Conservation (phyloP, 2,797 vertebrate genomes). For the Tympanoctomys barrerae region DNA sequence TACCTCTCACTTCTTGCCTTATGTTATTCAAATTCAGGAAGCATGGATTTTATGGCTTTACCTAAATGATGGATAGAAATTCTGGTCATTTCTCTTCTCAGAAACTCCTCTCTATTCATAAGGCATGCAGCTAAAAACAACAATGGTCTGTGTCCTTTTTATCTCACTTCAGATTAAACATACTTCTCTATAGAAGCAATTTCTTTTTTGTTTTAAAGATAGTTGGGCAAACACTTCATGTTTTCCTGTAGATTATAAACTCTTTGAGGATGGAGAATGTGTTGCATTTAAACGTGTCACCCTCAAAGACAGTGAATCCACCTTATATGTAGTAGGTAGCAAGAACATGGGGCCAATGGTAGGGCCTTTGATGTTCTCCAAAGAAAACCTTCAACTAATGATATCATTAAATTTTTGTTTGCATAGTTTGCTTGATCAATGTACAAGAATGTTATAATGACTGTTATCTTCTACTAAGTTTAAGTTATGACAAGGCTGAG, state of each 20-base stretch:
- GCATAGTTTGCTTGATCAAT: slow-evolving; percentile 47
- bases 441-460: slow-evolving; percentile 22
- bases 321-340: neutral
- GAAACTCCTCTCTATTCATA: neutral
- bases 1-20: neutral
- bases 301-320: neutral
- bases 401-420: neutral
- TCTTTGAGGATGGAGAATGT: neutral
- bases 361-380: neutral
- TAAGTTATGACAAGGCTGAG: neutral
- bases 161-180: neutral
- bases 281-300: neutral
- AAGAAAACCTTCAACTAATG: neutral
- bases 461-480: slow-evolving; percentile 15
- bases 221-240: slow-evolving; percentile 11
- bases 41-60: neutral
- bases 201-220: slow-evolving; percentile 29
- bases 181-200: slow-evolving; percentile 2
- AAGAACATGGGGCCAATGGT: neutral
- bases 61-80: neutral
- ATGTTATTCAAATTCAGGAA: neutral
- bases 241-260: neutral
- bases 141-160: neutral
- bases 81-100: neutral
- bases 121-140: neutral